Evolutionary conservation across 2,888 invertebrate genomes (phyloP).

Genomic region (Agrilus mali): DNA sequence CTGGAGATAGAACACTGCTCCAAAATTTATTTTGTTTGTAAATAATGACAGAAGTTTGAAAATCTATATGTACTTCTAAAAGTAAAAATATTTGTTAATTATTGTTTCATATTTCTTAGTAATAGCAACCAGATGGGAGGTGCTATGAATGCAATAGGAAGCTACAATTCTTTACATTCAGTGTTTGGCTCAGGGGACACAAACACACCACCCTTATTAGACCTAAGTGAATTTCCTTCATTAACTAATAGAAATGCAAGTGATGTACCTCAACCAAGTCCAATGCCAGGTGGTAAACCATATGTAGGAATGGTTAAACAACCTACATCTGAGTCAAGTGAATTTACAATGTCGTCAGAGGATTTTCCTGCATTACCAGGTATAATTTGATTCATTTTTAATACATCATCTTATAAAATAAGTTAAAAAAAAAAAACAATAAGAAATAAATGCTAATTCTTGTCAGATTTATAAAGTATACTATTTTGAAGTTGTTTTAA

Average conservation of each 20-base stretch:
- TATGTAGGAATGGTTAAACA: slow-evolving; percentile 95
- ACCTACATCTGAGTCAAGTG: slow-evolving; percentile 81
- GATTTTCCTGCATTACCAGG: slow-evolving; percentile 99
- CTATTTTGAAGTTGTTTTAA: too few relatives aligned
- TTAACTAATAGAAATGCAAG: slow-evolving; percentile 73
- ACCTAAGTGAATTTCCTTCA: slow-evolving; percentile 87
- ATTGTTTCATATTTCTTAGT: slow-evolving; percentile 27
- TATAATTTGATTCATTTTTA: slow-evolving; percentile 23
- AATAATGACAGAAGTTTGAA: too few relatives aligned
- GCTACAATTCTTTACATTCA: slow-evolving; percentile 54
- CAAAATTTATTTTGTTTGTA: too few relatives aligned
- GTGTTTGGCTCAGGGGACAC: slow-evolving; percentile 57
- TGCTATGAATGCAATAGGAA: slow-evolving; percentile 51
- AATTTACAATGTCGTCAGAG: slow-evolving; percentile 96
- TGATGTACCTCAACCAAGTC: slow-evolving; percentile 66
- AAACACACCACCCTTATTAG: slow-evolving; percentile 70
- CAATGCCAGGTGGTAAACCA: slow-evolving; percentile 85
- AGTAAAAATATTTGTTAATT: background rate
- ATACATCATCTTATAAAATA: too few relatives aligned
- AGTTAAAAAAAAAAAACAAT: too few relatives aligned
- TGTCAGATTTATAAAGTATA: too few relatives aligned
- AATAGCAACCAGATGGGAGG: slow-evolving; percentile 45
- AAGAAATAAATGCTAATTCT: too few relatives aligned
- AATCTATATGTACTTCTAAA: too few relatives aligned
- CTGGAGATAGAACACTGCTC: too few relatives aligned